Base-by-base conservation (phyloP, 1,140 invertebrate genomes). In the Hyles euphorbiae region DNA sequence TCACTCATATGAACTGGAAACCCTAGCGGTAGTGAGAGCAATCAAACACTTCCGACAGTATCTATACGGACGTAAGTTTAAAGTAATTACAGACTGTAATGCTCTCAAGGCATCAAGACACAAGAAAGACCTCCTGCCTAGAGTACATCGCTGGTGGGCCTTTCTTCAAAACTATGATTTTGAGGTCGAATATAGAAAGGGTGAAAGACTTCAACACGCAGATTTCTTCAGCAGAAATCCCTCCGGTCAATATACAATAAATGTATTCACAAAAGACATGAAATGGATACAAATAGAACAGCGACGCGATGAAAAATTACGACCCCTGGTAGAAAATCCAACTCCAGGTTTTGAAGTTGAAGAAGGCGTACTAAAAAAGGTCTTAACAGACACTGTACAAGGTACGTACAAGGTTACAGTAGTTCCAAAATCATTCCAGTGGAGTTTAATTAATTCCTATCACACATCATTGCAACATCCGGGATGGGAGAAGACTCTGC, bases 391-490 rank as follows among this genome's bases (percentile, higher is more conserved):
- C 12, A 34, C 52, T 2, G 54, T 63, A 10, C 9, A 56, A 3
- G 67, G 69, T 49, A 1, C 0, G 51, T 45, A 65, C 2, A 57
- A 53, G 51, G 2, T 12, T 8, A 53, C 12, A 0, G 65, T 69
- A 22, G 72, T 72, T 3, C 67, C 70, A 4, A 66, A 56, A 11
- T 58, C 67, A 3, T 72, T 68, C 40, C 63, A 71, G 34, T 73
- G 70, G 65, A 75, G 70, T 59, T 33, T 77, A 1, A 76, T 78
- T 47, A 74, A 74, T 11, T 49, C 65, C 11, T 68, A 52, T 45
- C 74, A 75, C 46, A 53, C 46, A 8, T 52, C 70, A n/a, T 11
- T 73, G n/a, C 48, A 72, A 50, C 68, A 76, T 44, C 60, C 56
- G 8, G 65, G 69, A 3, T 69, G 67, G 69, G 69, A 74, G 22